Conservation (phyloP, 2,113 vertebrate species). For the Toxostoma redivivum region DNA sequence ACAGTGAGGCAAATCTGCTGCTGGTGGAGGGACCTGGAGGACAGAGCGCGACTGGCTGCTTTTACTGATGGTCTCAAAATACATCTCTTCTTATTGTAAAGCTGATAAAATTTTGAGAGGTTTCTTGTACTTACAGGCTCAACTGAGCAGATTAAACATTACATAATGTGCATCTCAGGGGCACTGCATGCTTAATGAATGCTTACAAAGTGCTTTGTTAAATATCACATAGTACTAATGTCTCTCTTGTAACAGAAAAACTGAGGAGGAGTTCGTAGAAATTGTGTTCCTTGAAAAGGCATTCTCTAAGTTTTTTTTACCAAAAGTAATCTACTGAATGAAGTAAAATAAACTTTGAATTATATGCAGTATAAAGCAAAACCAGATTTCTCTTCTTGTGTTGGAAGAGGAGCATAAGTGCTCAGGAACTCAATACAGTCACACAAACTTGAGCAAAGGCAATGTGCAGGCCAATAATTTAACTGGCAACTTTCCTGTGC, state of each 20-base stretch:
- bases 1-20: fast-evolving
- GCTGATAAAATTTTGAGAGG: conserved; percentile 39
- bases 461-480: not conserved
- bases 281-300: not conserved
- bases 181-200: conserved; percentile 55
- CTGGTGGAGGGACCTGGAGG: not conserved
- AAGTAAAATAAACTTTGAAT: not conserved
- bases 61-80: fast-evolving
- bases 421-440: not conserved
- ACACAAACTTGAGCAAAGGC: not conserved
- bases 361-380: not conserved
- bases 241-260: not conserved
- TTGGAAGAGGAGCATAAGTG: not conserved
- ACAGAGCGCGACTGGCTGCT: fast-evolving
- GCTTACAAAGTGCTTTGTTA: conserved; percentile 55
- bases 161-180: conserved; percentile 51
- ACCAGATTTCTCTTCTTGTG: not conserved
- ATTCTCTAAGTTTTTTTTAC: not conserved
- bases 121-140: conserved; percentile 47
- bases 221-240: conserved; percentile 28
- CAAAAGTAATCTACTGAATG: not conserved
- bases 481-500: not conserved
- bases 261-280: not conserved
- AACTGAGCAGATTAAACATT: conserved; percentile 59
- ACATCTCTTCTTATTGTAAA: not conserved